A percentile compares a stretch with the other conserved stretches of the same genome.
phyloP scores from a whole-genome alignment of 1,140 invertebrate genomes.

The Heliconius himera region DNA sequence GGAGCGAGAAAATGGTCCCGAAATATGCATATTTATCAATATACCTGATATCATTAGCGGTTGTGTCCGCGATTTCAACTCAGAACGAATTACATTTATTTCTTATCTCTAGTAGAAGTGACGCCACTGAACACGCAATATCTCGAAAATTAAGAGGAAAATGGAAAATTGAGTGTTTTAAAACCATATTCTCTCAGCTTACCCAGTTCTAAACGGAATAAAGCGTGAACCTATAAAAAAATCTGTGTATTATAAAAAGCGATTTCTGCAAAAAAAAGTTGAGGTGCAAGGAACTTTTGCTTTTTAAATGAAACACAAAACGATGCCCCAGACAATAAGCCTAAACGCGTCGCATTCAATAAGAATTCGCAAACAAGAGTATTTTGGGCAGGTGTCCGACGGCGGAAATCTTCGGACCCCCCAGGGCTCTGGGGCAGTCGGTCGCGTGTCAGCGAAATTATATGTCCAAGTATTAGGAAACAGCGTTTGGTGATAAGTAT shows the following conservation, averaged over 20 bases:
- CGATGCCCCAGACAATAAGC: not conserved
- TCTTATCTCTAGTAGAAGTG: too few relatives aligned
- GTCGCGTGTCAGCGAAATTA: slow-evolving; percentile 47
- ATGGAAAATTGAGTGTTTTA: too few relatives aligned
- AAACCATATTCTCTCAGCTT: too few relatives aligned
- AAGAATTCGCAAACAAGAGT: slow-evolving; percentile 65
- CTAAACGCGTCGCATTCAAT: slow-evolving; percentile 44
- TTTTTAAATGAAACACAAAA: not conserved
- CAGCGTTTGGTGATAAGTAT: slow-evolving; percentile 27
- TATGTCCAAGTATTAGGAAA: slow-evolving; percentile 31
- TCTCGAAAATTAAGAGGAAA: too few relatives aligned
- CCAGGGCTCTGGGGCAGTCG: slow-evolving; percentile 49
- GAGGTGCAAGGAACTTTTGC: not conserved
- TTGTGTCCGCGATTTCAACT: too few relatives aligned
- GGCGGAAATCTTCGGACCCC: slow-evolving; percentile 57
- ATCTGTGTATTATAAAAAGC: not conserved
- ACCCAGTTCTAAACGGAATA: too few relatives aligned
- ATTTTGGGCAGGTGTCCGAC: slow-evolving; percentile 64
- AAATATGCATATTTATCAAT: too few relatives aligned
- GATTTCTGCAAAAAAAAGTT: not conserved
- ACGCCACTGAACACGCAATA: too few relatives aligned
- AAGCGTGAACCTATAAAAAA: too few relatives aligned
- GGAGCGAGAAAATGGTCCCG: too few relatives aligned
- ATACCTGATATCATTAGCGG: too few relatives aligned
- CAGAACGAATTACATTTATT: too few relatives aligned